Conservation (phyloP, 37 sponge, comb jelly and placozoan genomes). For the Crambe crambe region DNA sequence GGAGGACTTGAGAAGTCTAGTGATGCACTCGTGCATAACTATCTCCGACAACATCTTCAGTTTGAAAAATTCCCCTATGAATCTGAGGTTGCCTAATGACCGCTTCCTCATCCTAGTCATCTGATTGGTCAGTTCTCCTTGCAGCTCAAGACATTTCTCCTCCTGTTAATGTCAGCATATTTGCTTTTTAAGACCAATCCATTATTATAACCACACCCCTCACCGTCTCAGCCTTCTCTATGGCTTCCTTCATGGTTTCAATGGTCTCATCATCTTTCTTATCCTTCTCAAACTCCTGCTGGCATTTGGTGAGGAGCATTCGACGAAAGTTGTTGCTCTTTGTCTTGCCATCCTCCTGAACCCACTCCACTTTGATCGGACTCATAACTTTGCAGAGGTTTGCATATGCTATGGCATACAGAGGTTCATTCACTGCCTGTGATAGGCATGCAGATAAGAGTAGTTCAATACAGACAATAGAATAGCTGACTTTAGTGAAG, state of each 20-base stretch:
- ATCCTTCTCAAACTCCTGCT: conserved; percentile 89
- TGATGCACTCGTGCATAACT: conserved; percentile 88
- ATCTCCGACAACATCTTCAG: conserved; percentile 81
- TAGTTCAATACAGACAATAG: no score
- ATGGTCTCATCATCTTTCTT: conserved; percentile 66
- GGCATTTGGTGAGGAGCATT: conserved; percentile 79
- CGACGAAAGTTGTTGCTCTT: conserved; percentile 60
- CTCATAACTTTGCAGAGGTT: conserved; percentile 64
- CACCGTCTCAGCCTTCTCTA: conserved; percentile 61
- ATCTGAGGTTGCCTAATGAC: conserved; percentile 85
- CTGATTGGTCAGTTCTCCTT: conserved; percentile 33
- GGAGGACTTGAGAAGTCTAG: conserved; percentile 54
- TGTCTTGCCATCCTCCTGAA: conserved; percentile 30
- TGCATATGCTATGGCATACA: conserved; percentile 80
- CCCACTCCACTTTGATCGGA: conserved; percentile 45
- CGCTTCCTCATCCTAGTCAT: conserved; percentile 43
- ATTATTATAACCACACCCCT: no score
- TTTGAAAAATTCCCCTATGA: conserved; percentile 92
- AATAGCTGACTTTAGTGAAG: conserved; percentile 61
- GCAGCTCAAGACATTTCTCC: conserved; percentile 47
- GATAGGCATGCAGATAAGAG: no score
- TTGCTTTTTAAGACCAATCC: no score
- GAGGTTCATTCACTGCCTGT: conserved; percentile 79
- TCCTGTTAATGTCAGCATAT: conserved; percentile 41
- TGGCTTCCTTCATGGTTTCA: conserved; percentile 30